Evolutionary conservation across 92 coral and sea anemone genomes (phyloP).

Genomic region (Heliopora coerulea): DNA sequence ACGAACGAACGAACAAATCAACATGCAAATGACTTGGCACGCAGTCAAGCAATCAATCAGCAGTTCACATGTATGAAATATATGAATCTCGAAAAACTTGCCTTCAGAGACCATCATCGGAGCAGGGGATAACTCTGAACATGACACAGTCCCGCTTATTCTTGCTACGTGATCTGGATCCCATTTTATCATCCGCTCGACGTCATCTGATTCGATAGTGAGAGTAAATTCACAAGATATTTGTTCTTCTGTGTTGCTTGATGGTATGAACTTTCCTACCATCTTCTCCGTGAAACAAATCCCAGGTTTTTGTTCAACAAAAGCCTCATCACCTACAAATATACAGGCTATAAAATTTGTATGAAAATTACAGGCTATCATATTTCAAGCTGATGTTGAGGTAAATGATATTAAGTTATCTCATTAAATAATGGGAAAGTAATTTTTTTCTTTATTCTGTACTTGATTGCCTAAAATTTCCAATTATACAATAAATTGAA

Average conservation of each 20-base stretch:
- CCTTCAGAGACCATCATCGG: conserved; percentile 49
- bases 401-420: no score
- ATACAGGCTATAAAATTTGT: no score
- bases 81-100: neutral
- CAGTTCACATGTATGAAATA: neutral
- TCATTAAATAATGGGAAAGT: no score
- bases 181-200: conserved; percentile 40
- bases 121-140: conserved; percentile 44
- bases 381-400: no score
- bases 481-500: no score
- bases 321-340: conserved; percentile 39
- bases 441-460: no score
- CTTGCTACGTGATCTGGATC: conserved; percentile 51
- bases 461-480: no score
- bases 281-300: conserved; percentile 59
- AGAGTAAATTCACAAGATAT: conserved; percentile 43
- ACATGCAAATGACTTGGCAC: no score
- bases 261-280: conserved; percentile 39
- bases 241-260: neutral
- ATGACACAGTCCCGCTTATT: conserved; percentile 49
- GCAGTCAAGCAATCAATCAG: no score
- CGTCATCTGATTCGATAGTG: conserved; percentile 53
- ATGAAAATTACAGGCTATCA: no score
- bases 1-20: no score
- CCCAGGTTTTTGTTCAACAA: conserved; percentile 44